Evolutionary conservation across 2,888 invertebrate species (phyloP).

Genomic region (Acanthosepion pharaonis): DNA sequence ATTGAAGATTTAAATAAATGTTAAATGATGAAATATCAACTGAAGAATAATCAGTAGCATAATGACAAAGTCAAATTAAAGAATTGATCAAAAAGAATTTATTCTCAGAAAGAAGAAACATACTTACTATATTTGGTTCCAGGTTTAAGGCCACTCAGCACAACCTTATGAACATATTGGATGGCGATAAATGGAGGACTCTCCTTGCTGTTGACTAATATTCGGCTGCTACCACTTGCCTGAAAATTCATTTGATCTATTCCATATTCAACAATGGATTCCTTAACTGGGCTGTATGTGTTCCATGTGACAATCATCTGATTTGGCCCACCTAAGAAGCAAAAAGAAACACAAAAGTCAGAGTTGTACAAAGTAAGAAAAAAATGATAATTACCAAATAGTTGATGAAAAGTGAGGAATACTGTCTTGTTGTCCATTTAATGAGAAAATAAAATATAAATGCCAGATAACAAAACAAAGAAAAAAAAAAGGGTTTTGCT

Average conservation of each 20-base stretch:
- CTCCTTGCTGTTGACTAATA: neutral
- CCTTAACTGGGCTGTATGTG: neutral
- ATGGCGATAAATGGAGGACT: neutral
- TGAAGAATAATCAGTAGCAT: no score
- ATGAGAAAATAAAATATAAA: no score
- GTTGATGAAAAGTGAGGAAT: no score
- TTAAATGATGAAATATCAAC: no score
- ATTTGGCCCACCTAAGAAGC: neutral
- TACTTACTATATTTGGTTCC: conserved; percentile 37
- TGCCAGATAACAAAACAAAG: no score
- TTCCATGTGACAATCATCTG: conserved; percentile 42
- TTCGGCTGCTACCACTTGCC: neutral
- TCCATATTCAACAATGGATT: conserved; percentile 41
- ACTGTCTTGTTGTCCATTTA: no score
- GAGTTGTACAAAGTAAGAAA: neutral
- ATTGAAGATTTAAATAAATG: no score
- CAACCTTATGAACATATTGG: conserved; percentile 35
- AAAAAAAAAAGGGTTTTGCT: no score
- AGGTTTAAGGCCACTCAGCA: neutral
- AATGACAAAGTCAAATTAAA: no score
- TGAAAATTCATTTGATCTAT: neutral
- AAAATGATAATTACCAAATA: neutral
- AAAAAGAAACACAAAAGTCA: neutral
- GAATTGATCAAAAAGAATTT: no score
- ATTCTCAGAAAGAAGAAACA: neutral